Evolutionary conservation across 2,113 vertebrate genomes (phyloP), one percentile per base, ranked within the genome.

Genomic region (Hemichromis elongatus): DNA sequence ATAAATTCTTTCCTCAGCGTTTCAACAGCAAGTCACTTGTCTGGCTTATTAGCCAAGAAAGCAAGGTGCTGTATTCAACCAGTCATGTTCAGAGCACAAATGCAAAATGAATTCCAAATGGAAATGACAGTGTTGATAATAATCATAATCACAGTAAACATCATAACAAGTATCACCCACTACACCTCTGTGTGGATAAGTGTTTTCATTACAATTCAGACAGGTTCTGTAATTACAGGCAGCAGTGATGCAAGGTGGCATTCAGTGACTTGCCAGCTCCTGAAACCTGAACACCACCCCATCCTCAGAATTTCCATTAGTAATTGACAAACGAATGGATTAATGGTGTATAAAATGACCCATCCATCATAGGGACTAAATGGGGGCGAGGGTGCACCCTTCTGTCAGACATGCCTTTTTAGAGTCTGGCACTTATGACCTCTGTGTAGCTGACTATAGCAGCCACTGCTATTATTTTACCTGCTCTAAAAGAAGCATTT

Each of bases 251-350:
- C 86, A 88, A 90, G 53, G 68, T 94, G 90, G 87, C 92, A 83
- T 88, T 86, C 55, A 56, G 78, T 61, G 19, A 93, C 91, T 89
- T 85, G 90, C 93, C 91, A 91, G 78, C 75, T 92, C 59, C 88
- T 87, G 82, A 93, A 86, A 86, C 80, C 83, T 85, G 52, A 80
- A 70, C 82, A 63, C 52, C 56, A 24, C 47, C 42, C 9, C 30
- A 81, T 68, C 80, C 59, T 80, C 54, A 40, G 90, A 86, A 94
- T 93, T 77, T 93, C 89, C 85, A 92, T 93, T 84, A 82, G 85
- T 94, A 95, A 95, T 93, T 94, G 94, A 94, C 93, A 94, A 91
- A 94, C 89, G 85, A 88, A 92, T 92, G 87, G 88, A 94, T 94
- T 94, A 95, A 95, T 94, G 91, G 88, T 90, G 92, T 93, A 94